Percentiles rank a stretch among this genome's conserved stretches.
Evolutionary conservation across 64 coral and sea anemone species (phyloP).

Genomic region (Stichodactyla helianthus): DNA sequence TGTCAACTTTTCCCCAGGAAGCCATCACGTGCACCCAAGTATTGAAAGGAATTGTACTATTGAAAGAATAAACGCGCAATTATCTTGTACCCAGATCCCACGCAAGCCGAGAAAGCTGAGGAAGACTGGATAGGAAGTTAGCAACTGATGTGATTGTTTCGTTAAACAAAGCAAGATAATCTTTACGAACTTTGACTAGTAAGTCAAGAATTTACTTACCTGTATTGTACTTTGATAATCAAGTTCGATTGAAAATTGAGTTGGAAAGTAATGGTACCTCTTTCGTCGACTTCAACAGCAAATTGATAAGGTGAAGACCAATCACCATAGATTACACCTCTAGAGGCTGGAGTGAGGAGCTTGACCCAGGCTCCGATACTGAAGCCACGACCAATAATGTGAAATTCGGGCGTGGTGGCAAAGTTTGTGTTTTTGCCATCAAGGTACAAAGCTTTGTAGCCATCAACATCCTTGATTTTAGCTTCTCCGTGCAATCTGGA

Average conservation of each 20-base stretch:
- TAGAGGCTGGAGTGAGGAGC: not conserved
- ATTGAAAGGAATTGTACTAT: slow-evolving; percentile 1
- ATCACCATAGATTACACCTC: not conserved
- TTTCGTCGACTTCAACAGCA: not conserved
- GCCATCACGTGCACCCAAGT: not conserved
- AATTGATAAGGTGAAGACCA: slow-evolving; percentile 5
- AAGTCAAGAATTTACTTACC: not conserved
- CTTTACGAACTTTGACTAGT: not conserved
- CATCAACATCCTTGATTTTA: slow-evolving; percentile 1
- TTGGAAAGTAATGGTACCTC: not conserved
- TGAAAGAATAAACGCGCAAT: not conserved
- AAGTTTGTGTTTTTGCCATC: slow-evolving; percentile 7
- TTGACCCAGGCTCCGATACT: slow-evolving; percentile 14
- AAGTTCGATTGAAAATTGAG: not conserved
- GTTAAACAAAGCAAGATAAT: not conserved
- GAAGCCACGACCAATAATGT: not conserved
- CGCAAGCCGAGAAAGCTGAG: too few species aligned
- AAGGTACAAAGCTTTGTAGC: slow-evolving; percentile 15
- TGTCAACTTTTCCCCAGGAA: not conserved
- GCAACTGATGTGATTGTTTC: too few species aligned
- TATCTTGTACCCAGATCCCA: not conserved
- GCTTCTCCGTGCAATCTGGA: not conserved
- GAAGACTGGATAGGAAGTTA: too few species aligned
- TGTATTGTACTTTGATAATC: not conserved
- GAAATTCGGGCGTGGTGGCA: not conserved